Percentiles rank a stretch among this genome's conserved stretches.
phyloP scores from a whole-genome alignment of 1,140 invertebrate genomes.

The Pachypeltis micranthus region DNA sequence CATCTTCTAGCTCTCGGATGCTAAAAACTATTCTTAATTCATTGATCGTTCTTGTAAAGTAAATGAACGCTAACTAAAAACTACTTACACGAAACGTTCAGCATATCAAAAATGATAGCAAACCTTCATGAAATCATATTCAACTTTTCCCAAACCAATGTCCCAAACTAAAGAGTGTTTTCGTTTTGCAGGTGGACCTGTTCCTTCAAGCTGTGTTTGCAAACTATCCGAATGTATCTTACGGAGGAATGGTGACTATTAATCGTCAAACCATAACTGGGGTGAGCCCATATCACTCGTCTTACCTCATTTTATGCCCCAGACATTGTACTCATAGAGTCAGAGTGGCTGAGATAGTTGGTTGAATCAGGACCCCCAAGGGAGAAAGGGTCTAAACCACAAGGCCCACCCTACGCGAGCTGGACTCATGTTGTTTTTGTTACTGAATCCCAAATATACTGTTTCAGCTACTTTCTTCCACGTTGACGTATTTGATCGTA shows the following conservation, averaged over 20 bases:
- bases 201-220: not conserved
- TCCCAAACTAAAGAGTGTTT: no score
- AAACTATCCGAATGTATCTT: not conserved
- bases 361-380: not conserved
- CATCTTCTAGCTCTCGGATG: no score
- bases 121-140: no score
- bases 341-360: not conserved
- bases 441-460: not conserved
- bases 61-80: no score
- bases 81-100: no score
- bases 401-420: not conserved
- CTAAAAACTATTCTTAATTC: no score
- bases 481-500: not conserved
- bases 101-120: no score
- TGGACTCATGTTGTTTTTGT: not conserved
- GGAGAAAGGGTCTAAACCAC: not conserved
- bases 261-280: not conserved
- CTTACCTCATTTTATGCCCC: not conserved
- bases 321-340: not conserved
- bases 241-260: not conserved
- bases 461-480: not conserved
- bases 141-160: no score
- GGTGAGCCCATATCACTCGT: not conserved
- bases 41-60: no score
- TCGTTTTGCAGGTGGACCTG: not conserved